Percentiles rank a stretch among this genome's conserved stretches.
Conservation (phyloP, 2,888 invertebrate genomes). For the Dicyrtoma fusca region DNA sequence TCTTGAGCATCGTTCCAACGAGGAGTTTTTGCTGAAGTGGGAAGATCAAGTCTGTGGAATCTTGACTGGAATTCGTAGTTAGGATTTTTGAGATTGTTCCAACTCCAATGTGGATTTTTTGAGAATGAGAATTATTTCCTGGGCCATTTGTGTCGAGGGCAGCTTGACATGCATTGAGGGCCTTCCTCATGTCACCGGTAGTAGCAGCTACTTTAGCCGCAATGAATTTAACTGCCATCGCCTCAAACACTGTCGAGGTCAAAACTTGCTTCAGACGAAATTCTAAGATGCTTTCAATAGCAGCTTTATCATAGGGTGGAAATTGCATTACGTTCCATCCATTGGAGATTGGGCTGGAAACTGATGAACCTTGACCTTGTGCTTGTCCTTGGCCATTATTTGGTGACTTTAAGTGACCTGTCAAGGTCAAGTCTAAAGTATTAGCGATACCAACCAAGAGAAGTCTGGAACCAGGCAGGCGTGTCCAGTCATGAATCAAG, state of each 20-base stretch:
- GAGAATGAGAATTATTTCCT: constrained; percentile 57
- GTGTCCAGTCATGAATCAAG: constrained; percentile 92
- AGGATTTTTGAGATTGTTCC: constrained; percentile 66
- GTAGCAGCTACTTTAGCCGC: constrained; percentile 93
- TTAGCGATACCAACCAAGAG: constrained; percentile 92
- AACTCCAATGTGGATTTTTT: constrained; percentile 54
- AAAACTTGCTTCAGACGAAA: constrained; percentile 72
- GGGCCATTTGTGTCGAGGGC: constrained; percentile 80
- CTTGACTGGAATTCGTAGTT: constrained; percentile 60
- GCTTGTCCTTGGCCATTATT: neutral
- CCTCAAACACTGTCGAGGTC: constrained; percentile 72
- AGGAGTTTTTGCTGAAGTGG: constrained; percentile 91
- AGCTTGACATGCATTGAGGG: constrained; percentile 87
- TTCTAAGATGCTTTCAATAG: constrained; percentile 84
- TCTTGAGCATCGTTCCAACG: constrained; percentile 79
- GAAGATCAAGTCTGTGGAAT: constrained; percentile 69
- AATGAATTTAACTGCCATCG: constrained; percentile 84
- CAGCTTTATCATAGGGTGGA: constrained; percentile 85
- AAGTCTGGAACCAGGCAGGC: constrained; percentile 69
- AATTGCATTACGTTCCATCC: constrained; percentile 80
- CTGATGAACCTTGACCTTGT: too few relatives aligned
- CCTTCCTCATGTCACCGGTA: constrained; percentile 92
- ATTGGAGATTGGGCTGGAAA: neutral
- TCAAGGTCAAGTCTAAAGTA: constrained; percentile 78
- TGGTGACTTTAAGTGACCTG: too few relatives aligned